A percentile compares a stretch with the other conserved stretches of the same genome.
phyloP scores from a whole-genome alignment of 2,888 invertebrate species.

The Amblyteles armatorius region DNA sequence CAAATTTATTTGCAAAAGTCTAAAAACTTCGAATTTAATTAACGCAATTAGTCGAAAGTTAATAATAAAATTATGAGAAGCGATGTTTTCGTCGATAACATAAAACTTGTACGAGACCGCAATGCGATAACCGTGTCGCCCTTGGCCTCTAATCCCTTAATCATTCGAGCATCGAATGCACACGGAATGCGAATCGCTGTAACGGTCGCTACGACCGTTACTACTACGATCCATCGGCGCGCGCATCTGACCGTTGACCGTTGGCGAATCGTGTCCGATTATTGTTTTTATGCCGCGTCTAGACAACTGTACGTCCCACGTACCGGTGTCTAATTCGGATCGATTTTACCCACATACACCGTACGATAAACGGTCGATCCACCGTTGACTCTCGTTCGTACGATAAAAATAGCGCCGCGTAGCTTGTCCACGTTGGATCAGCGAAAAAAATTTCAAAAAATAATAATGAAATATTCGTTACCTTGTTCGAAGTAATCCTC shows the following conservation, averaged over 20 bases:
- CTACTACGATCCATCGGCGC: conserved; percentile 4
- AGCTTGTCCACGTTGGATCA: background rate
- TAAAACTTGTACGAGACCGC: background rate
- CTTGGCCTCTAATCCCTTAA: background rate
- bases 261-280: background rate
- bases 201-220: background rate
- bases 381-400: background rate
- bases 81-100: background rate
- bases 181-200: conserved; percentile 13
- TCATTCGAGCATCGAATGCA: conserved; percentile 15
- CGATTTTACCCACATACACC: conserved; percentile 1
- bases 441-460: background rate
- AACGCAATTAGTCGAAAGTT: background rate
- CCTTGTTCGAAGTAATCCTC: conserved; percentile 57
- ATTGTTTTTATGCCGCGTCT: conserved; percentile 8
- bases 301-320: conserved; percentile 1
- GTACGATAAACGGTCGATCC: conserved; percentile 12
- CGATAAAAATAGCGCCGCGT: background rate
- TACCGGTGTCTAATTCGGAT: conserved; percentile 12
- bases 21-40: background rate
- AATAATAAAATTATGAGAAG: background rate
- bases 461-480: conserved; percentile 26
- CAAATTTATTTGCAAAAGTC: too few species aligned
- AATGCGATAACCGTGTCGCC: background rate
- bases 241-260: background rate